These are phyloP conservation scores for Diplodus sargus DNA, from an alignment of 2,797 vertebrate species.

Conservation along the genomic window DNA sequence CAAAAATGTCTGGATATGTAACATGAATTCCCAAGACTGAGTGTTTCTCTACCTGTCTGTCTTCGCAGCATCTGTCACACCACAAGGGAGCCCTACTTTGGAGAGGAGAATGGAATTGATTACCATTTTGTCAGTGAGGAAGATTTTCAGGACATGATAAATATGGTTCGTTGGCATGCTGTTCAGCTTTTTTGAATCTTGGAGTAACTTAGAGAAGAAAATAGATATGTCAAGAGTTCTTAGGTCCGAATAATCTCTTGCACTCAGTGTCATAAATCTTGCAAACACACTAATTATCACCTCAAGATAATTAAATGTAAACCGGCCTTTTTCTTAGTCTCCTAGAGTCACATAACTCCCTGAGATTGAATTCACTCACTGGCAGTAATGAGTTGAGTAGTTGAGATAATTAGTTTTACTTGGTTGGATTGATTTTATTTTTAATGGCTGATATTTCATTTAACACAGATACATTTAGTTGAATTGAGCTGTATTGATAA, in stretches of 20 bases:
- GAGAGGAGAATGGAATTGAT: slow-evolving; percentile 91
- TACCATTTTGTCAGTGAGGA: slow-evolving; percentile 92
- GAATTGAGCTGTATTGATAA: slow-evolving; percentile 28
- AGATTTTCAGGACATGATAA: slow-evolving; percentile 88
- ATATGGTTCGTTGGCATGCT: slow-evolving; percentile 79
- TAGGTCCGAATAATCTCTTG: background rate
- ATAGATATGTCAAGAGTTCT: background rate
- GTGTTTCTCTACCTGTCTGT: slow-evolving; percentile 18
- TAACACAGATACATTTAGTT: slow-evolving; percentile 32
- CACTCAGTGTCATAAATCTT: background rate
- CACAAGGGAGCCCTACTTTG: slow-evolving; percentile 89
- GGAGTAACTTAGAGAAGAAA: background rate
- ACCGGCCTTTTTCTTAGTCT: background rate
- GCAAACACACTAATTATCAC: background rate
- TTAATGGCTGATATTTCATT: slow-evolving; percentile 36
- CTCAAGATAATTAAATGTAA: slow-evolving; percentile 27
- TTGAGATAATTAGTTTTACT: slow-evolving; percentile 55
- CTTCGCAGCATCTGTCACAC: slow-evolving; percentile 90
- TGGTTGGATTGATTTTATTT: slow-evolving; percentile 51
- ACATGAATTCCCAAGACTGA: background rate
- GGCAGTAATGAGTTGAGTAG: slow-evolving; percentile 44
- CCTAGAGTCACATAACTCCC: slow-evolving; percentile 16
- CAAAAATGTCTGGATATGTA: background rate
- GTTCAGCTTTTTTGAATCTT: background rate
- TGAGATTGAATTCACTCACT: slow-evolving; percentile 38